Evolutionary conservation across 2,888 invertebrate genomes (phyloP).

Genomic region (Xanthia togata): DNA sequence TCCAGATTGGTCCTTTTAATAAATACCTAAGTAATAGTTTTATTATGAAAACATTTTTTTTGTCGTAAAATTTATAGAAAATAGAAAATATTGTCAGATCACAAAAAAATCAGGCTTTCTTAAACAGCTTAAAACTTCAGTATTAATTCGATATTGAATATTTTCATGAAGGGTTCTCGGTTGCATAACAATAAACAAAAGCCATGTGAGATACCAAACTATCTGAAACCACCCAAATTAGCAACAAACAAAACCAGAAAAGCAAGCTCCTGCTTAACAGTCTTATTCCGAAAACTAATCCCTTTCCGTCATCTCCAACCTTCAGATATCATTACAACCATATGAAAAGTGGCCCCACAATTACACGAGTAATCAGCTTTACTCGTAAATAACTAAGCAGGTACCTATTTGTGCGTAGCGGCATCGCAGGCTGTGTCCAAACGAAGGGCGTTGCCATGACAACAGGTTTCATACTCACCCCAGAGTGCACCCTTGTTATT

Average conservation of each 20-base stretch:
- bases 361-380: slow-evolving; percentile 87
- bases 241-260: neutral
- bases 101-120: neutral
- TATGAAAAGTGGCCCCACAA: slow-evolving; percentile 74
- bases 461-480: slow-evolving; percentile 83
- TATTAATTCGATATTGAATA: neutral
- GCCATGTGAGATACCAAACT: too few relatives aligned
- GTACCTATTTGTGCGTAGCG: slow-evolving; percentile 70
- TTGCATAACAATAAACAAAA: neutral
- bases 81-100: neutral
- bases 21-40: too few relatives aligned
- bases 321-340: slow-evolving; percentile 57
- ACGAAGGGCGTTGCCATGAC: slow-evolving; percentile 87
- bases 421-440: slow-evolving; percentile 85
- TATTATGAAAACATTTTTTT: too few relatives aligned
- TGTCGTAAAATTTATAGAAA: neutral
- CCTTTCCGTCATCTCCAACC: slow-evolving; percentile 26
- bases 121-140: neutral
- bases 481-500: slow-evolving; percentile 89
- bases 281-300: slow-evolving; percentile 31
- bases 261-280: neutral
- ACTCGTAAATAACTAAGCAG: slow-evolving; percentile 85
- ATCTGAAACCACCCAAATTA: neutral
- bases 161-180: neutral
- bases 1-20: neutral